Conservation (phyloP, 2,797 vertebrate species). For the Peromyscus attwateri region DNA sequence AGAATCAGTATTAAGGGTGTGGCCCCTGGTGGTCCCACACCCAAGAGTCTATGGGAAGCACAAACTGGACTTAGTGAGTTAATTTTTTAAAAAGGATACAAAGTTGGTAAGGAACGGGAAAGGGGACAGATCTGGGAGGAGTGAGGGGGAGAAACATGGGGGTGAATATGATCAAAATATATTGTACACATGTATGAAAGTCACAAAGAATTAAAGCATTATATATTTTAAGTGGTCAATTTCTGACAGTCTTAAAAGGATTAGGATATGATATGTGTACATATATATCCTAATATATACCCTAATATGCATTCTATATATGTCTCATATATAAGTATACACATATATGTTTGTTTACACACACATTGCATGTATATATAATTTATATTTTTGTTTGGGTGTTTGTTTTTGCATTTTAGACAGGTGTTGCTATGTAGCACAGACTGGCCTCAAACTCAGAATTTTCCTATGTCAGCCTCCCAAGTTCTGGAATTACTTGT, state of each 20-base stretch:
- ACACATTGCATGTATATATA: not conserved
- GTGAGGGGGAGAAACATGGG: not conserved
- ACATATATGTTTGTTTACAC: not conserved
- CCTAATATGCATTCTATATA: not conserved
- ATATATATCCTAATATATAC: not conserved
- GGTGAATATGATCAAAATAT: not conserved
- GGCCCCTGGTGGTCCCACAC: not conserved
- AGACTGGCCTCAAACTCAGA: not conserved
- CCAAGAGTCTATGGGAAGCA: not conserved
- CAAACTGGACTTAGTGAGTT: not conserved
- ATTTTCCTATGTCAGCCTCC: not conserved
- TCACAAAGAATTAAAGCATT: not conserved
- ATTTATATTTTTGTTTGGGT: not conserved
- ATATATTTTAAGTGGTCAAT: not conserved
- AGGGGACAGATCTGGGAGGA: not conserved
- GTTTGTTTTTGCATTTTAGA: not conserved
- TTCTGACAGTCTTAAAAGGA: not conserved
- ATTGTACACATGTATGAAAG: not conserved
- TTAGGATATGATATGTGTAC: not conserved
- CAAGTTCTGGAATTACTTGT: not conserved
- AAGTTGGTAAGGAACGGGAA: not conserved
- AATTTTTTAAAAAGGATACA: not conserved
- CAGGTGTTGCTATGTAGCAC: not conserved
- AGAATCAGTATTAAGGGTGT: not conserved
- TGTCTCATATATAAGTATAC: not conserved